These are phyloP conservation scores for Alectoris magna DNA, from an alignment of 2,797 vertebrate species.

Conservation along the genomic window DNA sequence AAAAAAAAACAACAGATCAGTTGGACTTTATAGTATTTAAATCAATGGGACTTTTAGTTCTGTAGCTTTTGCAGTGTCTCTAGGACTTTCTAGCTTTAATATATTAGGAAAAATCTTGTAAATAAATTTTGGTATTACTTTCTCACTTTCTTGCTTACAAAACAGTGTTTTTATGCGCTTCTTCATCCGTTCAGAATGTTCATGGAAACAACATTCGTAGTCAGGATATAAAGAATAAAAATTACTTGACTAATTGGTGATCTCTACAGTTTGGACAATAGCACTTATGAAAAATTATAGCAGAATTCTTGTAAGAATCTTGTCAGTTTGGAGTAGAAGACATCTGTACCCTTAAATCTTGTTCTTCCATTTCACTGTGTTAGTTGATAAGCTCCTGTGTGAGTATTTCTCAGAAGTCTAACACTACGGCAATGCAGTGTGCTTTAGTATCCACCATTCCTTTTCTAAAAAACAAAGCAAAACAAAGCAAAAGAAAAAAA, in stretches of 20 bases:
- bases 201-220: not conserved
- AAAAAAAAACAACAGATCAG: not conserved
- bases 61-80: not conserved
- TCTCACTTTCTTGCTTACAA: not conserved
- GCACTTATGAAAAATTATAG: not conserved
- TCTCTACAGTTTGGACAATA: not conserved
- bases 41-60: not conserved
- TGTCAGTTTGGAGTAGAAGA: not conserved
- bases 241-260: not conserved
- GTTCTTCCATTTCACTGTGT: not conserved
- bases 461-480: not conserved
- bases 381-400: not conserved
- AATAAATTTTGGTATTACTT: not conserved
- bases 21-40: not conserved
- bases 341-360: not conserved
- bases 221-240: not conserved
- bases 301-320: not conserved
- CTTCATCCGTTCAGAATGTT: not conserved
- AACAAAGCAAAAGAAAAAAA: not conserved
- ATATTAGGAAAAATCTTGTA: not conserved
- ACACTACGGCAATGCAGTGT: not conserved
- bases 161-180: not conserved
- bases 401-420: not conserved
- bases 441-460: not conserved
- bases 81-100: not conserved